phyloP scores from a whole-genome alignment of 1,140 invertebrate genomes.

The Bradysia coprophila region DNA sequence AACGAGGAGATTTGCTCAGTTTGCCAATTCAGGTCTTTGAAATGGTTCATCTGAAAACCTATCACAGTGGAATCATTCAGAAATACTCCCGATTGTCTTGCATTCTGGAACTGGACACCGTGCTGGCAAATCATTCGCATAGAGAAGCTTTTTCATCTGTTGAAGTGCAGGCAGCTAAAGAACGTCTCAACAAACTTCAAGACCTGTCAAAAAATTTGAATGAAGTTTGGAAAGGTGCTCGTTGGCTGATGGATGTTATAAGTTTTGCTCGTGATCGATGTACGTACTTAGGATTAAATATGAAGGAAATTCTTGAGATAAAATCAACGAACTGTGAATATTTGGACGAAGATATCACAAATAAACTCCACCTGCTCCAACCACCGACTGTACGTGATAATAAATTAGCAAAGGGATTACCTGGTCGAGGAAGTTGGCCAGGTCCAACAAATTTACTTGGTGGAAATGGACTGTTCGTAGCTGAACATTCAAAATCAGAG shows the following conservation, averaged over 20 bases:
- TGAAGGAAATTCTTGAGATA: constrained; percentile 16
- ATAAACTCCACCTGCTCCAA: constrained; percentile 36
- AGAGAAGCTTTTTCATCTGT: constrained; percentile 83
- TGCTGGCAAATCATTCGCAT: constrained; percentile 78
- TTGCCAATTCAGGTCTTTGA: constrained; percentile 75
- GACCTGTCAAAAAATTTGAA: constrained; percentile 68
- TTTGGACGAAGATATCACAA: constrained; percentile 6
- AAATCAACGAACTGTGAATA: constrained; percentile 2
- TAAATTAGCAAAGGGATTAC: constrained; percentile 54
- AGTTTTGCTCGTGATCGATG: constrained; percentile 74
- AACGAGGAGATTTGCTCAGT: constrained; percentile 60
- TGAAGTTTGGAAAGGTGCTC: constrained; percentile 71
- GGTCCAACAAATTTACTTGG: constrained; percentile 36
- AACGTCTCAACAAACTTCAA: constrained; percentile 60
- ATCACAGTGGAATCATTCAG: constrained; percentile 71
- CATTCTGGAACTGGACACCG: constrained; percentile 79
- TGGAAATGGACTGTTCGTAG: constrained; percentile 28
- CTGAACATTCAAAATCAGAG: constrained; percentile 67
- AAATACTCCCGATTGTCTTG: constrained; percentile 81
- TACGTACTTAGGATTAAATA: constrained; percentile 10
- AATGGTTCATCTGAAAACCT: constrained; percentile 83
- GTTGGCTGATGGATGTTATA: constrained; percentile 91
- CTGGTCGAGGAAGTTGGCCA: constrained; percentile 62
- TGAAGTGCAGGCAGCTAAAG: constrained; percentile 70
- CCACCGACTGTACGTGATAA: constrained; percentile 44